Evolutionary conservation across 2,797 vertebrate species (phyloP).

Genomic region (Clamator glandarius): DNA sequence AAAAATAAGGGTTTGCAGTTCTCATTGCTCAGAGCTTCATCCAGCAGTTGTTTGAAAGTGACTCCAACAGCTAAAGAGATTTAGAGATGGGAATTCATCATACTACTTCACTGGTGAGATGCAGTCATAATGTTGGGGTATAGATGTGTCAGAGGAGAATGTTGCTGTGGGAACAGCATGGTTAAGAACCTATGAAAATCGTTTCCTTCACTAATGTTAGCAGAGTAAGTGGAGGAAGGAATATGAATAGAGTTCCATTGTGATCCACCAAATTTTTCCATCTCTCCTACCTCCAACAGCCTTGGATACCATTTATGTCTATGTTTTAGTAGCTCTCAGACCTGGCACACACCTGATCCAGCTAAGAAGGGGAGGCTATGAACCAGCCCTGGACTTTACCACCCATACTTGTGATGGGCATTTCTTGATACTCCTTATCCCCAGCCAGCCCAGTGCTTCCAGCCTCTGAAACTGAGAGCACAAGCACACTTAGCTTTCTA

Average conservation of each 20-base stretch:
- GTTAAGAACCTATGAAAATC: neutral
- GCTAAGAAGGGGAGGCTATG: neutral
- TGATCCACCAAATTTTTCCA: neutral
- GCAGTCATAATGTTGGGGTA: accelerated
- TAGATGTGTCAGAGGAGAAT: neutral
- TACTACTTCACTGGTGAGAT: neutral
- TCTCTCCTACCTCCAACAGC: neutral
- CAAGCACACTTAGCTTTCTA: neutral
- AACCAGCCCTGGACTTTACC: neutral
- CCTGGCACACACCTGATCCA: neutral
- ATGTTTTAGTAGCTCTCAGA: neutral
- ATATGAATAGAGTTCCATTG: neutral
- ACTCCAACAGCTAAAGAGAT: neutral
- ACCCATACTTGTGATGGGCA: neutral
- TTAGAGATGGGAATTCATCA: neutral
- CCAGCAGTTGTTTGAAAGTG: neutral
- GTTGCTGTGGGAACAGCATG: neutral
- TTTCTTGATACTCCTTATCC: neutral
- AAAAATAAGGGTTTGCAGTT: neutral
- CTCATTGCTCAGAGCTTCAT: neutral
- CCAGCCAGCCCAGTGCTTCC: neutral
- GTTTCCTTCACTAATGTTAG: neutral
- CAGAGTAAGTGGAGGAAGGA: neutral
- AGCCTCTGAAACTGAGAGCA: neutral
- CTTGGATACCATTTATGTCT: neutral